Evolutionary conservation across 2,888 invertebrate species (phyloP), one percentile per base, ranked within the genome.

Genomic region (Acrocera orbiculus): DNA sequence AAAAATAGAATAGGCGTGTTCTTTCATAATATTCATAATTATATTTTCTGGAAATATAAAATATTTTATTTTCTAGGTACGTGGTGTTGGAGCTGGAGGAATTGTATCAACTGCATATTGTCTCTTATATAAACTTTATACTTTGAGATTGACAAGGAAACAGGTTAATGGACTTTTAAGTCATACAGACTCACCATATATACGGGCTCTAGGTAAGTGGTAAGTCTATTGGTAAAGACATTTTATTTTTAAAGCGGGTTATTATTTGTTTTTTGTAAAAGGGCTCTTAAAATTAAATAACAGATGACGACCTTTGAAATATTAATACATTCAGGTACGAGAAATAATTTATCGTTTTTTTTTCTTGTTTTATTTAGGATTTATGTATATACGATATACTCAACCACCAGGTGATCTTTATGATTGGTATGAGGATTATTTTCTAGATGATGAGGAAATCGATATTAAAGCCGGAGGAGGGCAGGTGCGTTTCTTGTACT

Each of bases 41-140:
- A n/a, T n/a, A n/a, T n/a, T n/a, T n/a, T n/a, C n/a, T n/a, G n/a
- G n/a, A n/a, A n/a, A n/a, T n/a, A n/a, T n/a, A n/a, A n/a, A n/a
- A n/a, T n/a, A n/a, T n/a, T n/a, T n/a, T n/a, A n/a, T n/a, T n/a
- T 8, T 17, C 32, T 54, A 87, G 83, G 89, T 95, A 5, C 74
- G 98, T 42, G 98, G 98, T 17, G 98, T 99, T 19, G 98, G 98
- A 24, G 96, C 96, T 25, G 98, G 98, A 33, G 98, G 98, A 31
- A 96, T 99, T 40, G 96, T 99, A 14, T 95, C 95, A n/a, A 95
- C 96, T 38, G 96, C 98, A 1, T 99, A 86, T 63, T 98, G 98
- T 59, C 70, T 98, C n/a, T 71, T 99, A 20, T 99, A 95, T 64
- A 96, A 98, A 63, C 65, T 99, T 42, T 98, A 90, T 63, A 96